Evolutionary conservation across 2,797 vertebrate genomes (phyloP).

Genomic region (Threskiornis aethiopicus): DNA sequence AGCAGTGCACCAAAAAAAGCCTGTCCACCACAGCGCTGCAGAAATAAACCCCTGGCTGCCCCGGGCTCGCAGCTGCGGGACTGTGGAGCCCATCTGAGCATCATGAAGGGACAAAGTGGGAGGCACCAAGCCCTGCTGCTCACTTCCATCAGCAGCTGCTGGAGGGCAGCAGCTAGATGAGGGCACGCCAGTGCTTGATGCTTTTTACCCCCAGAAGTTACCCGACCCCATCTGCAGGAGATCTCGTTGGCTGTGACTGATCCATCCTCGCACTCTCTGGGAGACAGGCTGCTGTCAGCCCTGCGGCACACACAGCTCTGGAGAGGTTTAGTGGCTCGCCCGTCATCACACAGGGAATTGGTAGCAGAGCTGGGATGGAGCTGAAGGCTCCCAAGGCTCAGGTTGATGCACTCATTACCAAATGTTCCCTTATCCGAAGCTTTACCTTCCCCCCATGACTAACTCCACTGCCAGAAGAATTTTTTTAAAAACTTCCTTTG

Average conservation of each 20-base stretch:
- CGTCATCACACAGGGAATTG: background rate
- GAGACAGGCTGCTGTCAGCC: background rate
- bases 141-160: background rate
- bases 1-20: background rate
- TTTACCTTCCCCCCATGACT: background rate
- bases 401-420: background rate
- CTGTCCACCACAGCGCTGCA: background rate
- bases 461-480: background rate
- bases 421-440: background rate
- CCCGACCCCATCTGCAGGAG: rapidly evolving
- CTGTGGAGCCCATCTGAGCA: background rate
- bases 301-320: rapidly evolving
- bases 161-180: background rate
- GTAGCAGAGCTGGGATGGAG: background rate
- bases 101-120: rapidly evolving
- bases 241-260: background rate
- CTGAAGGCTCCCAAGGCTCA: slow-evolving; percentile 34
- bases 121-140: background rate
- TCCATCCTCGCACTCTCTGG: rapidly evolving
- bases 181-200: rapidly evolving
- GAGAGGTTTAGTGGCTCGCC: background rate
- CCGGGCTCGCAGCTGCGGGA: background rate
- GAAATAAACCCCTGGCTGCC: background rate
- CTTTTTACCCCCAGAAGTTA: background rate
- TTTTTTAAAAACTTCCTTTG: background rate